These are phyloP conservation scores for Phthorimaea operculella DNA, from an alignment of 1,140 invertebrate species.

Conservation along the genomic window DNA sequence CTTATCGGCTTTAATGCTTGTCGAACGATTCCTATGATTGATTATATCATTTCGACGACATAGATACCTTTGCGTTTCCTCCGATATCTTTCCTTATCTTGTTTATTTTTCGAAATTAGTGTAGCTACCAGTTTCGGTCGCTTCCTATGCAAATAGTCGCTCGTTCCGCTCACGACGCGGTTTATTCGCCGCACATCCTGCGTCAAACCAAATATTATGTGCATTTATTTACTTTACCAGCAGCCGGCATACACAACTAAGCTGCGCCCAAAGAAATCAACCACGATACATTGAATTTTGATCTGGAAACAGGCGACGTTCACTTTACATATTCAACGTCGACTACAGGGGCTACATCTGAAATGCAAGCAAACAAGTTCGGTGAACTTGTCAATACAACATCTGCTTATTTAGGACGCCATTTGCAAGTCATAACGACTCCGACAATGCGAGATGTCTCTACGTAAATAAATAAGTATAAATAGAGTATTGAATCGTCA, in stretches of 20 bases:
- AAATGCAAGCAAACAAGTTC: slow-evolving; percentile 24
- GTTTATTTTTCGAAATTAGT: slow-evolving; percentile 20
- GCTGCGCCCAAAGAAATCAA: slow-evolving; percentile 16
- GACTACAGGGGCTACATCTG: slow-evolving; percentile 15
- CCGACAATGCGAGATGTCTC: slow-evolving; percentile 17
- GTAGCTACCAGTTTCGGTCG: slow-evolving; percentile 14
- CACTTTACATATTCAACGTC: slow-evolving; percentile 24
- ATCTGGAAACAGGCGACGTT: slow-evolving; percentile 12
- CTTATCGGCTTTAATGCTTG: slow-evolving; percentile 4
- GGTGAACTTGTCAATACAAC: slow-evolving; percentile 37
- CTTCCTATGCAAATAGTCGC: slow-evolving; percentile 46
- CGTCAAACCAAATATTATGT: slow-evolving; percentile 57
- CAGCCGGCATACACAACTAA: slow-evolving; percentile 11
- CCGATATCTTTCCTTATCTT: slow-evolving; percentile 2
- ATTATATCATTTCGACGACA: neutral
- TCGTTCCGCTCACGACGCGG: slow-evolving; percentile 25
- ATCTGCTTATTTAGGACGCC: slow-evolving; percentile 39
- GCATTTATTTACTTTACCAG: slow-evolving; percentile 45
- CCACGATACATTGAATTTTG: slow-evolving; percentile 15
- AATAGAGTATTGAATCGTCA: neutral
- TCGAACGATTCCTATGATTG: slow-evolving; percentile 2
- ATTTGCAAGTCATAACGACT: slow-evolving; percentile 34
- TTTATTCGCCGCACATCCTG: slow-evolving; percentile 31
- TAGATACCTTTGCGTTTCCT: neutral
- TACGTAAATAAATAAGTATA: slow-evolving; percentile 10